Evolutionary conservation across 2,797 vertebrate genomes (phyloP), one percentile per base, ranked within the genome.

Genomic region (Lagodon rhomboides): DNA sequence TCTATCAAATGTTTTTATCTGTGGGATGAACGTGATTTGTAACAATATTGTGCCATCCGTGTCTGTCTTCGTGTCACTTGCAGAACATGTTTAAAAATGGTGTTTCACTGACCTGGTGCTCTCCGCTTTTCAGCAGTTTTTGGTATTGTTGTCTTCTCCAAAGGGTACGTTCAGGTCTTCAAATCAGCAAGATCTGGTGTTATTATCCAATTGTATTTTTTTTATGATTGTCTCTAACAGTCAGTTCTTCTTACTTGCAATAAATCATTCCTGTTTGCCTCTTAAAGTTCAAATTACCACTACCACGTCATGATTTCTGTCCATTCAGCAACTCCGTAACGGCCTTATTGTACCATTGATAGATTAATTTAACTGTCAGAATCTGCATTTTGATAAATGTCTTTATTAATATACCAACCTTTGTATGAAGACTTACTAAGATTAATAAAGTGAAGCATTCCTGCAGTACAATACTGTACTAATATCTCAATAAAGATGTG

Each of bases 361-460:
- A 23, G 62, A 81, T 75, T 79, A 18, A 84, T 90, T 85, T 85
- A 90, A 81, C 77, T 87, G 76, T 88, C 80, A 70, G 61, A 86
- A 86, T 82, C 64, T 84, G 75, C 75, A 71, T 83, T 87, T 89
- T 89, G 82, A 89, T 89, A 77, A 85, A 84, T 86, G 75, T 90
- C 88, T 93, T 90, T 86, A 89, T 86, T 91, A 85, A 91, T 83
- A 82, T 64, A 79, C 58, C 69, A 73, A 80, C 65, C 67, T 90
- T 91, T 88, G 80, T 89, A 89, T 90, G 84, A 88, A 85, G 81
- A 77, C 78, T 71, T 87, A 83, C 70, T 62, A 47, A 71, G 63
- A 89, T 89, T 82, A 88, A 89, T 90, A 80, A 91, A 89, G 77
- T 86, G 85, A 90, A 87, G 78, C 79, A 82, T 91, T 90, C 83